These are phyloP conservation scores for Andricus curvator DNA, from an alignment of 2,888 invertebrate species.

Conservation along the genomic window DNA sequence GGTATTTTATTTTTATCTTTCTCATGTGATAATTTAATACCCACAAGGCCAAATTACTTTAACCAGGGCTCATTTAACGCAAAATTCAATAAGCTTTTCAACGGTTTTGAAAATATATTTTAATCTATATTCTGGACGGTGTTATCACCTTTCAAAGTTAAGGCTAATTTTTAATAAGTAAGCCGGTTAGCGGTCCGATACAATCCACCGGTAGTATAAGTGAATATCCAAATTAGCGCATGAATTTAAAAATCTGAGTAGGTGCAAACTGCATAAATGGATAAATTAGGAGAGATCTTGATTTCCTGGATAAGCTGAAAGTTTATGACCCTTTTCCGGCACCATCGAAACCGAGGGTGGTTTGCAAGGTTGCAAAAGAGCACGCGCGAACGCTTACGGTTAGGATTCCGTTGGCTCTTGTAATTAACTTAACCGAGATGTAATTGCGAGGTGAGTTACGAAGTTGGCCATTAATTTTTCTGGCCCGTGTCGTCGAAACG, in stretches of 20 bases:
- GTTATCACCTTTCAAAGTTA: no score
- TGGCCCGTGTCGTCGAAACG: constrained; percentile 45
- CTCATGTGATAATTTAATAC: no score
- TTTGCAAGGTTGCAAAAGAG: constrained; percentile 45
- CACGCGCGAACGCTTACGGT: constrained; percentile 49
- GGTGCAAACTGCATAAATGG: not conserved
- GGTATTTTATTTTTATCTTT: no score
- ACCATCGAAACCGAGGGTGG: constrained; percentile 32
- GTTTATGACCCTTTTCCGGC: constrained; percentile 50
- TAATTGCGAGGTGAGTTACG: constrained; percentile 63
- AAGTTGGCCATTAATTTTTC: constrained; percentile 60
- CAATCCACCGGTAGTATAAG: no score
- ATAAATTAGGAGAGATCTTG: constrained; percentile 41
- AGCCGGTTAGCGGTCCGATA: no score
- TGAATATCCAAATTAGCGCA: not conserved
- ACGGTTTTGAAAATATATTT: no score
- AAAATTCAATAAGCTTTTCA: no score
- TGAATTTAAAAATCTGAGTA: not conserved
- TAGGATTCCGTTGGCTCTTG: constrained; percentile 49
- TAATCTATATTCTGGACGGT: no score
- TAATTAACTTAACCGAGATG: constrained; percentile 68
- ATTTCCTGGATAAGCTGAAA: constrained; percentile 46
- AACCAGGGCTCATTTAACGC: no score
- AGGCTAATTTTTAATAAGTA: no score
- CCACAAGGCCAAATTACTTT: no score